A percentile compares a stretch with the other conserved stretches of the same genome.
Conservation (phyloP, 1,140 invertebrate genomes). For the Cephus cinctus region DNA sequence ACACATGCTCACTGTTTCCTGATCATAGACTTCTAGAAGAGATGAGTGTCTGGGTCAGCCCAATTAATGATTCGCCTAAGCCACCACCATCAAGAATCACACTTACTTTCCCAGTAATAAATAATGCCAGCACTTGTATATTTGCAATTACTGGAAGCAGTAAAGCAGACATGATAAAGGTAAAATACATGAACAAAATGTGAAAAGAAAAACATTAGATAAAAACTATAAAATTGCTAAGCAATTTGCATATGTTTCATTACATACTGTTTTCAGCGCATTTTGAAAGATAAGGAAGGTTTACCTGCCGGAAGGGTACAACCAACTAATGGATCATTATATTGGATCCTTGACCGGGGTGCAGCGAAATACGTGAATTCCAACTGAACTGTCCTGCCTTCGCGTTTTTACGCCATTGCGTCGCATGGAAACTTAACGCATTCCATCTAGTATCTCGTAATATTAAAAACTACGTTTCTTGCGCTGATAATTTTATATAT, state of each 20-base stretch:
- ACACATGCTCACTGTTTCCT: constrained; percentile 97
- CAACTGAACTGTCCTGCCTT: no score
- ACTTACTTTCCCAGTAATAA: constrained; percentile 89
- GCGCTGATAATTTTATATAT: constrained; percentile 28
- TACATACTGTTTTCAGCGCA: constrained; percentile 59
- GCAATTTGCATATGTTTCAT: constrained; percentile 6
- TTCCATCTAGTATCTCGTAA: constrained; percentile 22
- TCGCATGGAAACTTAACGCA: constrained; percentile 13
- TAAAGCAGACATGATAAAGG: constrained; percentile 90
- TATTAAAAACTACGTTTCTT: constrained; percentile 12
- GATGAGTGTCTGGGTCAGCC: constrained; percentile 70
- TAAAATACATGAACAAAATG: no score
- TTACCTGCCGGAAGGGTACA: constrained; percentile 73
- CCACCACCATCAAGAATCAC: constrained; percentile 90
- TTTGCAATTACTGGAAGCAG: constrained; percentile 81
- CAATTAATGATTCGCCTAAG: constrained; percentile 93
- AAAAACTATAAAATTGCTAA: background rate
- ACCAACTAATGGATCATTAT: constrained; percentile 66
- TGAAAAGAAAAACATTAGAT: background rate
- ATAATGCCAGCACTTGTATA: constrained; percentile 79
- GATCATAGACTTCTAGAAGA: constrained; percentile 74
- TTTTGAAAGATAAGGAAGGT: constrained; percentile 70
- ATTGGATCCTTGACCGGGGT: constrained; percentile 78
- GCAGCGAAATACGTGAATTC: constrained; percentile 59
- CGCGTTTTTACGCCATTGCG: no score